These are phyloP conservation scores for Caranx melampygus DNA, from an alignment of 2,113 vertebrate species.

Conservation along the genomic window DNA sequence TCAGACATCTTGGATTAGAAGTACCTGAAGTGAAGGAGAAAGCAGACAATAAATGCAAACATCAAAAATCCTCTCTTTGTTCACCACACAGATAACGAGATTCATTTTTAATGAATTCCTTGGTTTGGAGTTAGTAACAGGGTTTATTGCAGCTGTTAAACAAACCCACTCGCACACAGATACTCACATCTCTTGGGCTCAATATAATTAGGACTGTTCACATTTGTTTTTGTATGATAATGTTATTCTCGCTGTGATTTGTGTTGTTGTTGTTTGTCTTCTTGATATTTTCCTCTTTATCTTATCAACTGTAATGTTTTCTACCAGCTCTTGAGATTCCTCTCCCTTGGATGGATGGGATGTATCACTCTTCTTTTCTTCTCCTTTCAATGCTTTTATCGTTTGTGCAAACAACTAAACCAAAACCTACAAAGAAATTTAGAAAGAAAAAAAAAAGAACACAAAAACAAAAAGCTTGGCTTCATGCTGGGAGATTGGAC, in stretches of 20 bases:
- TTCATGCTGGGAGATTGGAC: constrained; percentile 46
- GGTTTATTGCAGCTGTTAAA: background rate
- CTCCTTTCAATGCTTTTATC: constrained; percentile 32
- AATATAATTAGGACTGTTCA: background rate
- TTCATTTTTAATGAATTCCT: background rate
- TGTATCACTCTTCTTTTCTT: constrained; percentile 18
- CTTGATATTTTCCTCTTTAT: constrained; percentile 27
- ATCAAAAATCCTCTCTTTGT: background rate
- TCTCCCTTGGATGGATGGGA: constrained; percentile 37
- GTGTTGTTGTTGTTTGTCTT: constrained; percentile 29
- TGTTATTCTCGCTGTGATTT: constrained; percentile 2
- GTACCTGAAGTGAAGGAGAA: constrained; percentile 29
- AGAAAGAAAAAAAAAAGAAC: background rate
- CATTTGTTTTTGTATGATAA: constrained; percentile 1
- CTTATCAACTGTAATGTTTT: constrained; percentile 20
- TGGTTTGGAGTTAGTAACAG: constrained; percentile 7
- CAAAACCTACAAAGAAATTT: background rate
- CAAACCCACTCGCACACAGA: background rate
- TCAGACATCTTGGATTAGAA: constrained; percentile 63
- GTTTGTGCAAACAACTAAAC: constrained; percentile 52
- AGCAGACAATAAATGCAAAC: constrained; percentile 6
- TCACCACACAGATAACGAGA: background rate
- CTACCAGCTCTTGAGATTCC: constrained; percentile 20
- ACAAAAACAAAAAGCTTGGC: background rate
- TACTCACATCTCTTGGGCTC: background rate